A percentile compares a stretch with the other conserved stretches of the same genome.
These are phyloP conservation scores for Saiga tatarica DNA, from an alignment of 2,113 vertebrate genomes.

Conservation along the genomic window DNA sequence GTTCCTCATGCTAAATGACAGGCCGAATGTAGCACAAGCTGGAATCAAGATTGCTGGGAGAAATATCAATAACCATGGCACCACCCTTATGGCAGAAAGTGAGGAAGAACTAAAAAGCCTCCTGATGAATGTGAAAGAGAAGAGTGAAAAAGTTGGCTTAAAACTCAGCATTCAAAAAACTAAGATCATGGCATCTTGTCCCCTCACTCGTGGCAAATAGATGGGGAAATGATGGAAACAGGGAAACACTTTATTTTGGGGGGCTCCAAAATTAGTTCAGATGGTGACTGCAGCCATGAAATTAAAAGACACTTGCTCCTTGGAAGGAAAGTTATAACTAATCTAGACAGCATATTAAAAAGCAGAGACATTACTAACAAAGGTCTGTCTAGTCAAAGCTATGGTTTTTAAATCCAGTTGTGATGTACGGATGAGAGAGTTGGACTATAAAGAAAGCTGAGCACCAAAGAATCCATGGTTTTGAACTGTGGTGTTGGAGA, in stretches of 20 bases:
- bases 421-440: not conserved
- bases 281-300: not conserved
- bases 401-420: not conserved
- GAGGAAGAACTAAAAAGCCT: not conserved
- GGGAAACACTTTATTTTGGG: not conserved
- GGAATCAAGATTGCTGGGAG: not conserved
- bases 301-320: not conserved
- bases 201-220: not conserved
- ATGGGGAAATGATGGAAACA: not conserved
- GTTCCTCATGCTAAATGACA: not conserved
- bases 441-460: not conserved
- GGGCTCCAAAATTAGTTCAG: not conserved
- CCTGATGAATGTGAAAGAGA: not conserved
- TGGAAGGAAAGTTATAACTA: not conserved
- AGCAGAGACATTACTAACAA: not conserved
- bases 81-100: not conserved
- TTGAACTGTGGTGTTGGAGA: not conserved
- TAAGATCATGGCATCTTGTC: not conserved
- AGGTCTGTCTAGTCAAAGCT: not conserved
- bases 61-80: not conserved
- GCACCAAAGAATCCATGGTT: not conserved
- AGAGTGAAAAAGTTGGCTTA: not conserved
- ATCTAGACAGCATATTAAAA: not conserved
- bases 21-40: accelerated
- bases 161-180: not conserved